A percentile compares a stretch with the other conserved stretches of the same genome.
phyloP scores from a whole-genome alignment of 2,888 invertebrate species.

The Conops quadrifasciatus region DNA sequence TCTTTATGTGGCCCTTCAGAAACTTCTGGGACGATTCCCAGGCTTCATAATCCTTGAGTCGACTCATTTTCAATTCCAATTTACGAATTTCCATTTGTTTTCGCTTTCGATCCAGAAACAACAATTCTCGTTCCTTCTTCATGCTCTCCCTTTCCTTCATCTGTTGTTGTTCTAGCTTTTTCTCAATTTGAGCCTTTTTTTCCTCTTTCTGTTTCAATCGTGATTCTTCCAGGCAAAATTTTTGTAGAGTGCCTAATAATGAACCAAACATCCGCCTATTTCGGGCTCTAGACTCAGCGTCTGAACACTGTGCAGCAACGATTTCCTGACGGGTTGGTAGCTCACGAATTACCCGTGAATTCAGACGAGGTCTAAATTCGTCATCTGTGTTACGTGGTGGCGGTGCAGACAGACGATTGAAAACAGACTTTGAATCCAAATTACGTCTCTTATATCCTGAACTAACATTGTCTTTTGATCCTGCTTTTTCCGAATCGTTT shows the following conservation, averaged over 20 bases:
- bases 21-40: constrained; percentile 85
- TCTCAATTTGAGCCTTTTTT: constrained; percentile 83
- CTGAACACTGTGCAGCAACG: constrained; percentile 81
- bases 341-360: constrained; percentile 86
- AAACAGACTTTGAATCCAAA: constrained; percentile 56
- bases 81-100: constrained; percentile 89
- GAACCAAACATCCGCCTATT: constrained; percentile 97
- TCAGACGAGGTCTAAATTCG: constrained; percentile 69
- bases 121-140: constrained; percentile 80
- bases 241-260: constrained; percentile 91
- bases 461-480: constrained; percentile 37
- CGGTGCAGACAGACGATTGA: constrained; percentile 57
- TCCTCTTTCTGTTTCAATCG: constrained; percentile 87
- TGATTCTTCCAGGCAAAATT: constrained; percentile 94
- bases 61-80: constrained; percentile 88
- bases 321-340: constrained; percentile 85
- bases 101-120: constrained; percentile 85
- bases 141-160: constrained; percentile 86
- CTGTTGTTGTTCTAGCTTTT: constrained; percentile 91
- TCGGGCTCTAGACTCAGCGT: constrained; percentile 81
- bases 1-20: constrained; percentile 84
- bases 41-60: constrained; percentile 86
- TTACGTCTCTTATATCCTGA: constrained; percentile 52
- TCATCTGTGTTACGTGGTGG: constrained; percentile 52
- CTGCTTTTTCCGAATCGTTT: constrained; percentile 30